Conservation (phyloP, 2,888 invertebrate species). For the Drosophila kanekoi region DNA sequence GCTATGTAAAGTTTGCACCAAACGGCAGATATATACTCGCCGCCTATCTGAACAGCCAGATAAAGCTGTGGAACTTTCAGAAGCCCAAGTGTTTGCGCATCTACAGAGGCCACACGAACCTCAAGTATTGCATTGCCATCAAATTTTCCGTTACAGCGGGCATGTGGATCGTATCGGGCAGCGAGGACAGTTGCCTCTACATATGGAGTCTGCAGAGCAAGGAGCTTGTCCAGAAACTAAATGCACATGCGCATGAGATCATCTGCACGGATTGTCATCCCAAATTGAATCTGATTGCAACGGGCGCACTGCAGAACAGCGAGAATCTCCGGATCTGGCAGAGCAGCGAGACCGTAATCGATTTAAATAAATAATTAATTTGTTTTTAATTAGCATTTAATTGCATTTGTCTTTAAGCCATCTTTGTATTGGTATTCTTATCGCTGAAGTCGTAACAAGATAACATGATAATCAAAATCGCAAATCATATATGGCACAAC, state of each 20-base stretch:
- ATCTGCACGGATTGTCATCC: conserved; percentile 99
- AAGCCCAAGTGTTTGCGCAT: conserved; percentile 99
- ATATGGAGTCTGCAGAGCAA: conserved; percentile 99
- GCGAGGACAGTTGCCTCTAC: conserved; percentile 98
- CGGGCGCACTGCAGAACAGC: conserved; percentile 98
- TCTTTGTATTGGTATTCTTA: conserved; percentile 25
- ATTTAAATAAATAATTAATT: conserved; percentile 16
- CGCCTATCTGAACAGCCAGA: conserved; percentile 98
- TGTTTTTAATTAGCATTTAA: conserved; percentile 17
- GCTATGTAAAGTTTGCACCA: conserved; percentile 99
- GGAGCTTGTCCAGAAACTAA: conserved; percentile 98
- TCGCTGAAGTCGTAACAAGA: conserved; percentile 24
- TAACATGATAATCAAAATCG: conserved; percentile 48
- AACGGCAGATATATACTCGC: conserved; percentile 99
- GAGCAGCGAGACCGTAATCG: conserved; percentile 90
- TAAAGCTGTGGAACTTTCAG: conserved; percentile 99
- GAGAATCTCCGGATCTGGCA: conserved; percentile 99
- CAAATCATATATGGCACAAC: conserved; percentile 40
- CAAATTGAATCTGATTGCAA: conserved; percentile 99
- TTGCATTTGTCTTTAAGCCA: conserved; percentile 12
- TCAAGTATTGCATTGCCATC: conserved; percentile 99
- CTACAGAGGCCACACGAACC: conserved; percentile 98
- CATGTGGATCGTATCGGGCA: conserved; percentile 99
- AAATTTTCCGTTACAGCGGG: conserved; percentile 99
- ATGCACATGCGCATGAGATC: conserved; percentile 97